These are phyloP conservation scores for Athalia circularis DNA, from an alignment of 2,888 invertebrate species.

Conservation along the genomic window DNA sequence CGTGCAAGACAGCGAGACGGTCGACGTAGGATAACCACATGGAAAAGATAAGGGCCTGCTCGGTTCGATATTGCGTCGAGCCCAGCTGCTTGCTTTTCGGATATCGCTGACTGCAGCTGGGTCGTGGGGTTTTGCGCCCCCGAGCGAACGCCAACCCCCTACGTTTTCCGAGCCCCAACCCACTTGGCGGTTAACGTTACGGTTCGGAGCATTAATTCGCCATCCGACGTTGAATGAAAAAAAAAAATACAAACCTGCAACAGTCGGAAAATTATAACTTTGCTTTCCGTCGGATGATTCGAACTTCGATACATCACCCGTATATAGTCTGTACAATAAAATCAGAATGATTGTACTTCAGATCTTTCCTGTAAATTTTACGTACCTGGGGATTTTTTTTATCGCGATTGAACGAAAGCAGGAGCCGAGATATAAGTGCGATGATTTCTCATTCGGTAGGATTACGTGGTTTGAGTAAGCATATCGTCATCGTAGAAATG, in stretches of 20 bases:
- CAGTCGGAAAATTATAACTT: no score
- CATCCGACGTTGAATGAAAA: constrained; percentile 35
- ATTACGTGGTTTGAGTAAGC: no score
- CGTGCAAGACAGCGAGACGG: neutral
- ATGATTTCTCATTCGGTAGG: no score
- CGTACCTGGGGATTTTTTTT: no score
- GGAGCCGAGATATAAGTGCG: no score
- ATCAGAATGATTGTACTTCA: no score
- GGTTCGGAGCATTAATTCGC: constrained; percentile 39
- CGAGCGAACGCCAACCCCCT: constrained; percentile 29
- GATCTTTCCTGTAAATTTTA: no score
- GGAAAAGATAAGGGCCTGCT: constrained; percentile 12
- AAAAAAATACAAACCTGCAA: neutral
- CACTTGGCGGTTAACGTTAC: constrained; percentile 36
- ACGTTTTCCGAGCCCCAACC: constrained; percentile 4
- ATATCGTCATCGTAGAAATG: no score
- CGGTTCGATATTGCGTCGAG: constrained; percentile 43
- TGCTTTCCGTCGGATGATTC: no score
- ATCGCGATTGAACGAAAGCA: no score
- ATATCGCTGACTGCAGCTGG: constrained; percentile 41
- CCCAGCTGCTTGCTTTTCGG: constrained; percentile 44
- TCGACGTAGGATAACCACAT: constrained; percentile 11
- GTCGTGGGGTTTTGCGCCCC: constrained; percentile 28
- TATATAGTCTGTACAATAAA: no score
- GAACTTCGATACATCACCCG: no score